Base-by-base conservation (phyloP, 2,888 invertebrate genomes). In the Siphonodentalium dalli region DNA sequence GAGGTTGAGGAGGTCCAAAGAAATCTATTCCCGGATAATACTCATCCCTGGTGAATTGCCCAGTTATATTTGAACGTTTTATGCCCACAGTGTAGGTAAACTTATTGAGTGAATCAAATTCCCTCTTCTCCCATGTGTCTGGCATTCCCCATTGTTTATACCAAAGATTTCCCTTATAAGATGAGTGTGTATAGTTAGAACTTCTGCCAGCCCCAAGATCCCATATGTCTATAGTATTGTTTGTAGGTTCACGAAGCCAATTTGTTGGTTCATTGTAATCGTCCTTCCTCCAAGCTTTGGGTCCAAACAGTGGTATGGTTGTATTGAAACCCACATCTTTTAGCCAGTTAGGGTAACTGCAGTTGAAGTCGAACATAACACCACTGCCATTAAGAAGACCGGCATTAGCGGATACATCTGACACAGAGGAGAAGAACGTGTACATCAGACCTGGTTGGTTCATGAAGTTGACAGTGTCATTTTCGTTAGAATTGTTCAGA, bases 361-460 rank as follows among this genome's bases (percentile, higher is more conserved):
- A 90, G 73, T 97, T 94, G 0, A 94, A 93, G 2, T 96, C 88
- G 78, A 96, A 98, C 80, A 96, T 95, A 61, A 97, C 87, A 0
- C 94, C 90, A 79, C 93, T 93, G 48, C 94, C 80, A 70, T 82
- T 82, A 35, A 82, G 95, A 61, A 95, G 90, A 67, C 90, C 89
- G 0, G 91, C 90, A 82, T 94, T 96, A 0, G 95, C 87, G 0
- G 96, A 91, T 0, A 98, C 92, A 80, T 98, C 97, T 0, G 98
- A 95, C 0, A 95, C 91, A 0, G 93, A 90, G 0, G 96, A 95
- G 37, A 97, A 84, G 78, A 95, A 94, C 75, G 94, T 94, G 77
- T 97, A 97, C 93, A 96, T 93, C 89, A 98, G 92, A 47, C 97
- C 97, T 0, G 97, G 97, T 83, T 97, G 96, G 69, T 93, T 92